Evolutionary conservation across 2,113 vertebrate species (phyloP).

Genomic region (Corythaixoides concolor): DNA sequence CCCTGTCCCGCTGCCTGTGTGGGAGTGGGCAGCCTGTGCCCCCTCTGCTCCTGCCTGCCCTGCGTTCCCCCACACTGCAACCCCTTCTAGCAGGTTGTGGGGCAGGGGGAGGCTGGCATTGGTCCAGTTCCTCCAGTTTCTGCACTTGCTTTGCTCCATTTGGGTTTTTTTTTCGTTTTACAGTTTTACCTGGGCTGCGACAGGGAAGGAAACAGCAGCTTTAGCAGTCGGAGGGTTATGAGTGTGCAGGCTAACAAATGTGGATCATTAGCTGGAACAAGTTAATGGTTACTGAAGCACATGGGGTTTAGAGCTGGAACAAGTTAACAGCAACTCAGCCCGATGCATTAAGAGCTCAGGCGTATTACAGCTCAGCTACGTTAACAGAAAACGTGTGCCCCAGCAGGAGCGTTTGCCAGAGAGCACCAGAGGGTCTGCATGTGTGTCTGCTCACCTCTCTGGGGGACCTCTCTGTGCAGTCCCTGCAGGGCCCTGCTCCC

Average conservation of each 20-base stretch:
- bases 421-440: not conserved
- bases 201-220: not conserved
- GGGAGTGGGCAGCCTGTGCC: not conserved
- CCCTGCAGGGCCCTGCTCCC: not conserved
- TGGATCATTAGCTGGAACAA: conserved; percentile 36
- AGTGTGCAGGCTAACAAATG: not conserved
- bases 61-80: too few species aligned
- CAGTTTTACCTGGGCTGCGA: not conserved
- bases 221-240: not conserved
- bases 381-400: conserved; percentile 21
- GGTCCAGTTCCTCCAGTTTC: not conserved
- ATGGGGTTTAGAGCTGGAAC: conserved; percentile 24
- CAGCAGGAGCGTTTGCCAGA: not conserved
- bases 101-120: not conserved
- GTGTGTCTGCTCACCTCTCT: not conserved
- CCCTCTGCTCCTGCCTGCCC: not conserved
- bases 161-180: not conserved
- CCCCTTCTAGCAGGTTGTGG: not conserved
- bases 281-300: conserved; percentile 33
- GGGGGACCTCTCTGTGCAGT: not conserved
- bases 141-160: not conserved
- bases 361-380: not conserved
- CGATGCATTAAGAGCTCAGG: not conserved
- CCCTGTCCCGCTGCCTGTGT: not conserved
- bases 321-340: not conserved